phyloP scores from a whole-genome alignment of 2,888 invertebrate species.

The Endotricha flammealis region DNA sequence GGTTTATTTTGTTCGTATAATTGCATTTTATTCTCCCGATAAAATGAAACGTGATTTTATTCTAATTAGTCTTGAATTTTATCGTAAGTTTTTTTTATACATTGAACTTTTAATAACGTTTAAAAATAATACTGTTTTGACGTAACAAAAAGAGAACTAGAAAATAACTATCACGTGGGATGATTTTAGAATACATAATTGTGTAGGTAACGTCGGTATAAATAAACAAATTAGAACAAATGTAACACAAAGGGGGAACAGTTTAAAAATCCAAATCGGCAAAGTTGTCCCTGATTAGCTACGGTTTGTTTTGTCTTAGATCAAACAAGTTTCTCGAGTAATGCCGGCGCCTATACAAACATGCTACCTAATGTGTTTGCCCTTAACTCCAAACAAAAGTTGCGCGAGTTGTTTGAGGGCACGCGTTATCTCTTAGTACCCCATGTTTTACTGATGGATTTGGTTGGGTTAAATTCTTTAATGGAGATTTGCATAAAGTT shows the following conservation, averaged over 20 bases:
- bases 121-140: too few species aligned
- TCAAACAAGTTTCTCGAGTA: slow-evolving; percentile 60
- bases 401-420: slow-evolving; percentile 41
- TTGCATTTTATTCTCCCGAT: not conserved
- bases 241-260: slow-evolving; percentile 24
- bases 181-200: too few species aligned
- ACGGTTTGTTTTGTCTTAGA: slow-evolving; percentile 54
- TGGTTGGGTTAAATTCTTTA: slow-evolving; percentile 2
- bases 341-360: slow-evolving; percentile 66
- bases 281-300: slow-evolving; percentile 58
- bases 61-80: too few species aligned
- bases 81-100: too few species aligned
- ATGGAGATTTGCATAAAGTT: not conserved
- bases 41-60: not conserved
- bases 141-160: too few species aligned
- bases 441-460: slow-evolving; percentile 23
- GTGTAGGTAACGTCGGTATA: too few species aligned
- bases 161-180: too few species aligned
- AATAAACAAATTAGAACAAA: slow-evolving; percentile 15
- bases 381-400: slow-evolving; percentile 68
- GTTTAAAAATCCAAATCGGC: slow-evolving; percentile 49
- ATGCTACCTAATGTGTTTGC: slow-evolving; percentile 73
- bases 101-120: too few species aligned
- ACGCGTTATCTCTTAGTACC: slow-evolving; percentile 37
- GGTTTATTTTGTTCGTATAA: not conserved